Evolutionary conservation across 1,140 invertebrate genomes (phyloP), one percentile per base, ranked within the genome.

Genomic region (Hyposmocoma kahamanoa): DNA sequence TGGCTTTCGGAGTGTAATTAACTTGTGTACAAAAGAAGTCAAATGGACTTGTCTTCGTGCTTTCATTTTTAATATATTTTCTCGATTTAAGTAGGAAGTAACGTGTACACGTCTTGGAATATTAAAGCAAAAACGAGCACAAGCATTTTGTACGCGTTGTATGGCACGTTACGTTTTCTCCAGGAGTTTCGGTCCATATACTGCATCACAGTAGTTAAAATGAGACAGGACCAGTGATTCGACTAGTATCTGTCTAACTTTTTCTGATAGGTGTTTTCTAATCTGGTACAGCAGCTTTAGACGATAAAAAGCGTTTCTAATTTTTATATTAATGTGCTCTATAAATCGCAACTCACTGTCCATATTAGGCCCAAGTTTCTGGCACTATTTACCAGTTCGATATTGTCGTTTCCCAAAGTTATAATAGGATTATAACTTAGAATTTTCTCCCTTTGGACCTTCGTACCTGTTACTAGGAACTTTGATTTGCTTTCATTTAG

Each of bases 131-230:
- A n/a, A n/a, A n/a, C n/a, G n/a, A n/a, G n/a, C n/a, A n/a, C n/a
- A n/a, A n/a, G n/a, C n/a, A n/a, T n/a, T n/a, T n/a, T n/a, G n/a
- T n/a, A n/a, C n/a, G n/a, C n/a, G n/a, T n/a, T n/a, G n/a, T n/a
- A n/a, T n/a, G n/a, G n/a, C n/a, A n/a, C n/a, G n/a, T 8, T 19
- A 3, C 2, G 41, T 42, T 9, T 42, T 15, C 24, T 8, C 41
- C 5, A 11, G 20, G 1, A 42, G 11, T 18, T 22, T 21, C 5
- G 41, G 41, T 22, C 41, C 41, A 13, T 42, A 42, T 4, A 42
- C 41, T 11, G n/a, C 15, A 15, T 42, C 41, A 24, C 41, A 42
- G 17, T 42, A 42, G 17, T 42, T 42, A 22, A 42, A 42, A 4
- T 22, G 41, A 22, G 41, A 42, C 10, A 42, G 21, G 8, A 42